A percentile compares a stretch with the other conserved stretches of the same genome.
Evolutionary conservation across 2,888 invertebrate species (phyloP).

Genomic region (Capitulum mitella): DNA sequence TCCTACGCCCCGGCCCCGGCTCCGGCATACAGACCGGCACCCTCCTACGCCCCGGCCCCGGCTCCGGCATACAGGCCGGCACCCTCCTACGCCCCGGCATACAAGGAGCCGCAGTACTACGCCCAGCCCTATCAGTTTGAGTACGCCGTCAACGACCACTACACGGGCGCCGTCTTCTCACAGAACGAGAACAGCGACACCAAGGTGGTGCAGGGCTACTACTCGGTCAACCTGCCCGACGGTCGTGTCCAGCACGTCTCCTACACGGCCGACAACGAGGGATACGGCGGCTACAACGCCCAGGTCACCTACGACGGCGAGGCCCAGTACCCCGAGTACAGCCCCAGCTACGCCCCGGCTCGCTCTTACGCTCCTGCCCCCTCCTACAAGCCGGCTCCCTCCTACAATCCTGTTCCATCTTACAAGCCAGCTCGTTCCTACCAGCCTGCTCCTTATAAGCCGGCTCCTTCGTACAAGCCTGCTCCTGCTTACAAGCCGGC

Average conservation of each 20-base stretch:
- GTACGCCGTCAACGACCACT: conserved; percentile 32
- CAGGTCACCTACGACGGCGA: conserved; percentile 34
- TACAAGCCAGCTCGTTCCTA: not conserved
- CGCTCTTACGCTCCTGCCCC: not conserved
- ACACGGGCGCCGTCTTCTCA: conserved; percentile 29
- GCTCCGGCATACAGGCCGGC: too few species aligned
- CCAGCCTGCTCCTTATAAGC: not conserved
- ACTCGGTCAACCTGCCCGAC: conserved; percentile 34
- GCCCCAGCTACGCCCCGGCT: conserved; percentile 29
- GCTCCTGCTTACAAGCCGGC: not conserved
- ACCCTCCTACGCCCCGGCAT: too few species aligned
- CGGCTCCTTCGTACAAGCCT: not conserved
- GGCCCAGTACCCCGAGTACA: conserved; percentile 30
- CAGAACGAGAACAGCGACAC: conserved; percentile 29
- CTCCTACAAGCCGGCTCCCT: not conserved
- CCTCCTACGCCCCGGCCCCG: too few species aligned
- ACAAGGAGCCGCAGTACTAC: conserved; percentile 66
- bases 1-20: not conserved
- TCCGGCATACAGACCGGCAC: not conserved
- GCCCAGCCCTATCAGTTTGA: conserved; percentile 45
- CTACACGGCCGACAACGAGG: conserved; percentile 33
- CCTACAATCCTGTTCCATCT: not conserved
- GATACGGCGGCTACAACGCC: conserved; percentile 46
- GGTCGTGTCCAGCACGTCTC: conserved; percentile 33
- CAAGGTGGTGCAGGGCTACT: conserved; percentile 32